A percentile compares a stretch with the other conserved stretches of the same genome.
These are phyloP conservation scores for Brachionichthys hirsutus DNA, from an alignment of 2,113 vertebrate genomes.

Conservation along the genomic window DNA sequence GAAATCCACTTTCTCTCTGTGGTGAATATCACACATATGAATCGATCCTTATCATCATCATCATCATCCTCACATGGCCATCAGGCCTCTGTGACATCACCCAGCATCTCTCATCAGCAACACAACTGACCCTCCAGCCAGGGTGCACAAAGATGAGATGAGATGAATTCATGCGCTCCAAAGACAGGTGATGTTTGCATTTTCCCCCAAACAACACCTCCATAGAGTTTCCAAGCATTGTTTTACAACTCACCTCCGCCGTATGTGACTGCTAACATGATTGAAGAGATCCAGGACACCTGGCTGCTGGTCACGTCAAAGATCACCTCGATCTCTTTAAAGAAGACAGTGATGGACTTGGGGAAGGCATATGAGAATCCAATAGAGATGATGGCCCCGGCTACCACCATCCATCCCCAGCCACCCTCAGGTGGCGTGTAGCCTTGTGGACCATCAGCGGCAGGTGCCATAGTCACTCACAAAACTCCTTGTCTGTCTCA, in stretches of 20 bases:
- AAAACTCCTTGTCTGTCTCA: slow-evolving; percentile 7
- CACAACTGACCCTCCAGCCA: slow-evolving; percentile 16
- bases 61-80: slow-evolving; percentile 25
- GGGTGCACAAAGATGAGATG: slow-evolving; percentile 39
- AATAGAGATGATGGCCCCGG: slow-evolving; percentile 94
- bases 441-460: slow-evolving; percentile 85
- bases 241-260: slow-evolving; percentile 85
- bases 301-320: slow-evolving; percentile 90
- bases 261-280: slow-evolving; percentile 96
- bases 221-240: slow-evolving; percentile 21
- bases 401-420: slow-evolving; percentile 95
- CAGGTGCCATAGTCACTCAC: slow-evolving; percentile 81
- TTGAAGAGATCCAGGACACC: slow-evolving; percentile 98
- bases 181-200: slow-evolving; percentile 41
- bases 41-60: slow-evolving; percentile 28
- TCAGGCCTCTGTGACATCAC: slow-evolving; percentile 47
- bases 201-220: slow-evolving; percentile 36
- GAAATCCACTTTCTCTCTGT: slow-evolving; percentile 27
- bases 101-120: slow-evolving; percentile 36
- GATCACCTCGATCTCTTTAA: slow-evolving; percentile 96
- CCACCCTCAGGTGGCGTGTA: slow-evolving; percentile 95
- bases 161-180: slow-evolving; percentile 31
- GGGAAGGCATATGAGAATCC: slow-evolving; percentile 97
- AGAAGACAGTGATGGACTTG: slow-evolving; percentile 98
- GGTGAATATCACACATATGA: slow-evolving; percentile 41